These are phyloP conservation scores for Engraulis encrasicolus DNA, from an alignment of 2,113 vertebrate species.

Conservation along the genomic window DNA sequence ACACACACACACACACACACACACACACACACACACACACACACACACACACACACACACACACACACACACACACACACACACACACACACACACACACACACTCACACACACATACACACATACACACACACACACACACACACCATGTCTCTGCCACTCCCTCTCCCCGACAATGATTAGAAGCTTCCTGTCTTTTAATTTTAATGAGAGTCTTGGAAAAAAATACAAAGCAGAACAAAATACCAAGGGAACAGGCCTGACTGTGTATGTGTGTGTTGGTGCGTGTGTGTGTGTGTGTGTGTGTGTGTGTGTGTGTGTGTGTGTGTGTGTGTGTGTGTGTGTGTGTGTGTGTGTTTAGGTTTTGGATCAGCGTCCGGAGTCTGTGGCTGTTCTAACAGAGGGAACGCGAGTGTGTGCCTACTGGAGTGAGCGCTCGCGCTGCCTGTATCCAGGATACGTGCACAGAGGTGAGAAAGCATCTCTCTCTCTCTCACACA, in stretches of 20 bases:
- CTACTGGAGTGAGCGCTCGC: conserved; percentile 96
- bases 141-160: too few relatives aligned
- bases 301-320: background rate
- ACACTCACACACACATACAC: background rate
- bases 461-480: conserved; percentile 85
- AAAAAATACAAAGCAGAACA: background rate
- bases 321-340: background rate
- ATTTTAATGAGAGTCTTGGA: conserved; percentile 32
- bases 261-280: background rate
- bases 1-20: background rate
- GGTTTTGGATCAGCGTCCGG: conserved; percentile 88
- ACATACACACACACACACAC: background rate
- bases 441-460: conserved; percentile 91
- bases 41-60: conserved; percentile 11
- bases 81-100: background rate
- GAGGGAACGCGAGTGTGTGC: conserved; percentile 90
- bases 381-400: conserved; percentile 80
- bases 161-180: conserved; percentile 26
- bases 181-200: conserved; percentile 49
- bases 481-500: background rate
- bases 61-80: background rate
- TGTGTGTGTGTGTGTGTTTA: conserved; percentile 58
- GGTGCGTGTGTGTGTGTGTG: background rate
- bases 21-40: conserved; percentile 10
- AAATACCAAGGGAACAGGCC: background rate